Base-by-base conservation (phyloP, 2,797 vertebrate species). In the Tadarida brasiliensis region DNA sequence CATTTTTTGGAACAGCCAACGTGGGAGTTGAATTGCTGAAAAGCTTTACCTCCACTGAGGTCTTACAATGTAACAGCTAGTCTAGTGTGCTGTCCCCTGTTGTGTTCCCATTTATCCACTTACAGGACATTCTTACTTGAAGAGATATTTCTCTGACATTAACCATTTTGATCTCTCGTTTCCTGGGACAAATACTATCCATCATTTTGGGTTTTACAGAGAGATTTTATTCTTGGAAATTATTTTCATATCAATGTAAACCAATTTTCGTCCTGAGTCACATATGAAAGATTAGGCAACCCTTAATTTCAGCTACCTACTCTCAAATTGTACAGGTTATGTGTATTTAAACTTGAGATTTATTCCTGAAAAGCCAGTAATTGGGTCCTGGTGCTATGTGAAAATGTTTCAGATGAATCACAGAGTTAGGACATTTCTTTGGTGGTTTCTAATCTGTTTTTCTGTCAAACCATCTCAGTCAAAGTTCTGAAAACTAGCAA, bases 1-100 rank as follows among this genome's bases (percentile, higher is more conserved):
- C 4, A 2, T 94, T 80, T 94, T 54, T 49, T 94, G 92, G 26
- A 96, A 97, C 94, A 74, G 83, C 85, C 78, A 97, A 90, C 5
- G 10, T 81, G 4, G 84, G 81, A 0, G 28, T 88, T 85, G 96
- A 95, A 96, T 86, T 96, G 35, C 56, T 86, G 57, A 92, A 88
- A 91, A 92, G 87, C 10, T 93, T 97, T 56, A 1, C 30, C 15
- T 59, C 81, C 22, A 77, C 85, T 20, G 3, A 63, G 65, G 86
- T 95, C 24, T 39, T 63, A 9, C 17, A 39, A 2, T 82, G 77
- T 93, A 80, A 93, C 39, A 92, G 92, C 96, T 94, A 94, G 93
- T 94, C 68, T 44, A 0, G 12, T 49, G 7, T 80, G 35, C 54
- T 89, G 6, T 35, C 91, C 5, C 30, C 20, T 26, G 19, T 10